Percentiles rank a stretch among this genome's conserved stretches.
phyloP scores from a whole-genome alignment of 2,797 vertebrate genomes.

The Macropodus opercularis region DNA sequence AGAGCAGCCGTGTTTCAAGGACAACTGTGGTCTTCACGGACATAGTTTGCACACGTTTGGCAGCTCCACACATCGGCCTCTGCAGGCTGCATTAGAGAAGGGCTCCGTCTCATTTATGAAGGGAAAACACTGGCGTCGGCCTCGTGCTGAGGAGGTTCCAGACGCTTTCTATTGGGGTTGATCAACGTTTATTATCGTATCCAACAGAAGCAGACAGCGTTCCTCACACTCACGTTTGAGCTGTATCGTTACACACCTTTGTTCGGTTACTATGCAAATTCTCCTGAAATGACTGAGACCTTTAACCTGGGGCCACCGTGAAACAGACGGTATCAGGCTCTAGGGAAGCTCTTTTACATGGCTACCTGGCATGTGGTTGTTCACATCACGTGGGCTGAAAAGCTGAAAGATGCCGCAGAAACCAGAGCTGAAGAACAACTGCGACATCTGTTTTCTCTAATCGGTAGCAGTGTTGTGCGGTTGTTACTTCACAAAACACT shows the following conservation, averaged over 20 bases:
- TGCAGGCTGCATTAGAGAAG: slow-evolving; percentile 45
- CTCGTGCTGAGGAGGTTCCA: slow-evolving; percentile 11
- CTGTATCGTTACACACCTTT: too few species aligned
- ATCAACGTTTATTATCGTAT: slow-evolving; percentile 45
- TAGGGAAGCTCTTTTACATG: too few species aligned
- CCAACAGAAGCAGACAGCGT: slow-evolving; percentile 21
- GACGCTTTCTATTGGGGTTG: slow-evolving; percentile 36
- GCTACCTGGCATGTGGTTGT: slow-evolving; percentile 28
- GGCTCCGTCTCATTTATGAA: slow-evolving; percentile 36
- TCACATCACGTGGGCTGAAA: slow-evolving; percentile 46
- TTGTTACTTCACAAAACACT: slow-evolving; percentile 40
- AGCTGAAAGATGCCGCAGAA: slow-evolving; percentile 42
- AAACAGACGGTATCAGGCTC: too few species aligned
- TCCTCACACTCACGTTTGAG: too few species aligned
- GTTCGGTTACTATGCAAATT: too few species aligned
- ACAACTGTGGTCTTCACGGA: slow-evolving; percentile 39
- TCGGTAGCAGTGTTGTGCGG: slow-evolving; percentile 36
- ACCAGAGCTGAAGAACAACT: slow-evolving; percentile 32
- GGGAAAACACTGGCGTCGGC: slow-evolving; percentile 28
- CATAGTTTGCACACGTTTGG: slow-evolving; percentile 51
- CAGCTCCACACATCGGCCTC: slow-evolving; percentile 57
- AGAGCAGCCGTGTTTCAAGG: slow-evolving; percentile 23
- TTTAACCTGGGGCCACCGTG: too few species aligned
- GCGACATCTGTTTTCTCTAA: slow-evolving; percentile 56
- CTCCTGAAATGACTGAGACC: too few species aligned